These are phyloP conservation scores for Eupithecia subumbrata DNA, from an alignment of 2,888 invertebrate genomes.

Conservation along the genomic window DNA sequence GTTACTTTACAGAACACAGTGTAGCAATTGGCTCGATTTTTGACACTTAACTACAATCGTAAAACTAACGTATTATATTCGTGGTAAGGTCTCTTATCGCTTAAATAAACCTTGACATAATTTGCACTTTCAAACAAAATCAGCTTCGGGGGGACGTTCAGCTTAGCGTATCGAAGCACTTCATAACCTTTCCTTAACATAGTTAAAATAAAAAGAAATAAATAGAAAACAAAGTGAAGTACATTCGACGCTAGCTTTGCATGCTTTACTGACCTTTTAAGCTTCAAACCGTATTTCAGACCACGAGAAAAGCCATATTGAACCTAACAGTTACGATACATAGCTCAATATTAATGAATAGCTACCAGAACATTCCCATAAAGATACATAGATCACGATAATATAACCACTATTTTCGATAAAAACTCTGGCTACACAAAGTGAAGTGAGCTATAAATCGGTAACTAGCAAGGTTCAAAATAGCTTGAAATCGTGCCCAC, in stretches of 20 bases:
- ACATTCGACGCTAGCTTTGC: slow-evolving; percentile 61
- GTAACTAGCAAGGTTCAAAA: neutral
- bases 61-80: slow-evolving; percentile 13
- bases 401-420: neutral
- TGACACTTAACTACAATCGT: neutral
- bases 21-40: neutral
- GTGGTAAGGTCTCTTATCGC: slow-evolving; percentile 52
- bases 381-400: neutral
- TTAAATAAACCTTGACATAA: slow-evolving; percentile 76
- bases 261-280: slow-evolving; percentile 39
- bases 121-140: slow-evolving; percentile 78
- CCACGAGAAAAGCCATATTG: neutral
- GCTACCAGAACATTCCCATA: neutral
- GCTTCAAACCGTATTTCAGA: neutral
- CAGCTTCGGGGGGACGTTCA: slow-evolving; percentile 82
- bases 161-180: slow-evolving; percentile 79
- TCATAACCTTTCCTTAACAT: slow-evolving; percentile 55
- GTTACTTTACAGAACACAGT: neutral
- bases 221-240: slow-evolving; percentile 57
- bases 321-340: slow-evolving; percentile 5
- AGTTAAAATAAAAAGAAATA: slow-evolving; percentile 45
- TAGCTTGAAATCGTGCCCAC: neutral
- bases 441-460: neutral
- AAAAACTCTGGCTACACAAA: neutral
- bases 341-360: neutral